Evolutionary conservation across 1,140 invertebrate genomes (phyloP).

Genomic region (Papilio glaucus): DNA sequence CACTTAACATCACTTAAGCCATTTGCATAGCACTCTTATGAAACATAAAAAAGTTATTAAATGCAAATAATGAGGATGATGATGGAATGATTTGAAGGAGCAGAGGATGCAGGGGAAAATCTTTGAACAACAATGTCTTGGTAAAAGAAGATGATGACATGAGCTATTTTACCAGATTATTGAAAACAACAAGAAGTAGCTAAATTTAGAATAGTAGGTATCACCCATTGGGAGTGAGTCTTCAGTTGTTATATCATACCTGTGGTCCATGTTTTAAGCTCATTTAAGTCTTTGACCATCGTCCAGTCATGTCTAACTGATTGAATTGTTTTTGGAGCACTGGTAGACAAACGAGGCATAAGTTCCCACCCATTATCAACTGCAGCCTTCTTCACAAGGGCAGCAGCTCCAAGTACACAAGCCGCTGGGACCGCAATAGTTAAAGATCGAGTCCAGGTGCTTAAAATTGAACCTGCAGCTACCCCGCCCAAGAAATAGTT

Average conservation of each 20-base stretch:
- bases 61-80: too few relatives aligned
- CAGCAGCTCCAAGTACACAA: constrained; percentile 75
- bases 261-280: constrained; percentile 66
- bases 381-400: constrained; percentile 85
- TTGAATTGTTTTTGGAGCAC: constrained; percentile 53
- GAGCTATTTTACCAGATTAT: too few relatives aligned
- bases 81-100: too few relatives aligned
- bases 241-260: constrained; percentile 45
- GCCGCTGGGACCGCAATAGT: constrained; percentile 55
- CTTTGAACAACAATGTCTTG: too few relatives aligned
- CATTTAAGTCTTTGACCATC: constrained; percentile 62
- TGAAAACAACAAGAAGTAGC: too few relatives aligned
- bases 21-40: too few relatives aligned
- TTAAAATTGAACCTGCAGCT: constrained; percentile 84
- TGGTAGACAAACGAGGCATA: constrained; percentile 63
- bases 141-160: too few relatives aligned
- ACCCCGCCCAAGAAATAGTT: constrained; percentile 86
- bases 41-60: too few relatives aligned
- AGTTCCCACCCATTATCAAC: constrained; percentile 82
- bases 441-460: constrained; percentile 81
- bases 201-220: too few relatives aligned
- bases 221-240: too few relatives aligned
- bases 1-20: too few relatives aligned
- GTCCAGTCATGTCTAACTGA: constrained; percentile 68
- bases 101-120: too few relatives aligned